phyloP scores from a whole-genome alignment of 1,140 invertebrate genomes.

The Drosophila kikkawai region DNA sequence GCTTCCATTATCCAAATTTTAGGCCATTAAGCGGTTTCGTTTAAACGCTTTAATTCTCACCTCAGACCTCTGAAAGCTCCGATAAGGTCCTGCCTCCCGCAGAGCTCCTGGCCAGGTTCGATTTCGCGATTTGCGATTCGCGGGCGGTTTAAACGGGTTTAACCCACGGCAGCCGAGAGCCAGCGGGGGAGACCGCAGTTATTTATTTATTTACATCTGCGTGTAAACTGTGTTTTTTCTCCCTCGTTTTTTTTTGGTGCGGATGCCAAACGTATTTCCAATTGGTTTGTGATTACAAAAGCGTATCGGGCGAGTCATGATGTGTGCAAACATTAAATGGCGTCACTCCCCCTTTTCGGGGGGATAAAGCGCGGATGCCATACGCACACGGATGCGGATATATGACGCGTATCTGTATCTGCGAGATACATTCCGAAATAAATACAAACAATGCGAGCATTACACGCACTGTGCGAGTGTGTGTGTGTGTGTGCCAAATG shows the following conservation, averaged over 20 bases:
- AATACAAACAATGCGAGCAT: conserved; percentile 70
- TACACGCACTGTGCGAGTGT: conserved; percentile 62
- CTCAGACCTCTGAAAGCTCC: neutral
- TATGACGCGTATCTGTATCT: conserved; percentile 83
- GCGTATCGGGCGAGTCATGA: conserved; percentile 78
- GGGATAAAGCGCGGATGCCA: conserved; percentile 41
- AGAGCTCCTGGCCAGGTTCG: conserved; percentile 17
- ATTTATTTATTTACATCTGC: conserved; percentile 55
- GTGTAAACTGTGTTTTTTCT: conserved; percentile 53
- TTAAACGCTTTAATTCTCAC: conserved; percentile 19
- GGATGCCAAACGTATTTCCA: conserved; percentile 64
- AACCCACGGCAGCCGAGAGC: conserved; percentile 7
- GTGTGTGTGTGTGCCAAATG: conserved; percentile 71
- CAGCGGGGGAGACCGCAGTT: conserved; percentile 32
- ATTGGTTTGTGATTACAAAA: conserved; percentile 81
- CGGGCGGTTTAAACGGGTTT: conserved; percentile 32
- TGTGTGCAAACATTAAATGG: conserved; percentile 81
- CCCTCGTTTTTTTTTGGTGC: conserved; percentile 12
- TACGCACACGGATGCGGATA: conserved; percentile 71
- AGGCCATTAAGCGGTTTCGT: neutral
- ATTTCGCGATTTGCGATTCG: conserved; percentile 17
- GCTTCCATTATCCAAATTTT: neutral
- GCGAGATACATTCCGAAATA: conserved; percentile 80
- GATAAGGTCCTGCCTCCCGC: conserved; percentile 31
- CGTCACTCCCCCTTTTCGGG: conserved; percentile 33